Evolutionary conservation across 2,888 invertebrate species (phyloP).

Genomic region (Ophioninae sp.): DNA sequence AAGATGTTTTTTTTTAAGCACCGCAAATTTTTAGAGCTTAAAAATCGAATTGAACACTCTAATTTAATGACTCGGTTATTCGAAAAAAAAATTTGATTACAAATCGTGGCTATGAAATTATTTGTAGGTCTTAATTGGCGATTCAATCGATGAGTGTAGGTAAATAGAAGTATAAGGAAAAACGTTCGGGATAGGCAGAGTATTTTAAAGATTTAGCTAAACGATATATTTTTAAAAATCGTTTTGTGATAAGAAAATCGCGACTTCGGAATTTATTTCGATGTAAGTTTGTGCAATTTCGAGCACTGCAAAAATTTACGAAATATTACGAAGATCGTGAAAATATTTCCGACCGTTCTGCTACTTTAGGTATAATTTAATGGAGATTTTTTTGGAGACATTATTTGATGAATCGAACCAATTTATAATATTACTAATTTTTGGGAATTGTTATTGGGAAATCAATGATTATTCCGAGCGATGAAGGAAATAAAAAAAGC

Average conservation of each 20-base stretch:
- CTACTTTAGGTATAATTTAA: neutral
- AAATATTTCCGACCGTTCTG: too few species aligned
- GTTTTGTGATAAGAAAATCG: neutral
- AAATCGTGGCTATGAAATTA: neutral
- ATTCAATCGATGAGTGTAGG: neutral
- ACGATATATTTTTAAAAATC: neutral
- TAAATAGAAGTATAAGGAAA: neutral
- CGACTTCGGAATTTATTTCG: too few species aligned
- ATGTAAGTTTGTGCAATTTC: too few species aligned
- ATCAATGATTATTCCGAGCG: neutral
- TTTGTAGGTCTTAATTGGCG: neutral
- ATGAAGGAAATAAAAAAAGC: conserved; percentile 7
- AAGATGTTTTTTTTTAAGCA: neutral
- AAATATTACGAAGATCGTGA: too few species aligned
- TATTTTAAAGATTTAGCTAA: neutral
- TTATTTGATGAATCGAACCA: conserved; percentile 18
- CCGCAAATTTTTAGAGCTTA: neutral
- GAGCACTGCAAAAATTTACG: too few species aligned
- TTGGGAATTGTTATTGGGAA: conserved; percentile 16
- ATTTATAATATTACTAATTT: conserved; percentile 20
- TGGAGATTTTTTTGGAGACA: neutral
- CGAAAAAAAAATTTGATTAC: too few species aligned
- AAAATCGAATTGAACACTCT: neutral
- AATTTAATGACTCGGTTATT: neutral
- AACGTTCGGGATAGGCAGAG: neutral